phyloP scores from a whole-genome alignment of 1,140 invertebrate species.

The Drosophila pseudoananassae region DNA sequence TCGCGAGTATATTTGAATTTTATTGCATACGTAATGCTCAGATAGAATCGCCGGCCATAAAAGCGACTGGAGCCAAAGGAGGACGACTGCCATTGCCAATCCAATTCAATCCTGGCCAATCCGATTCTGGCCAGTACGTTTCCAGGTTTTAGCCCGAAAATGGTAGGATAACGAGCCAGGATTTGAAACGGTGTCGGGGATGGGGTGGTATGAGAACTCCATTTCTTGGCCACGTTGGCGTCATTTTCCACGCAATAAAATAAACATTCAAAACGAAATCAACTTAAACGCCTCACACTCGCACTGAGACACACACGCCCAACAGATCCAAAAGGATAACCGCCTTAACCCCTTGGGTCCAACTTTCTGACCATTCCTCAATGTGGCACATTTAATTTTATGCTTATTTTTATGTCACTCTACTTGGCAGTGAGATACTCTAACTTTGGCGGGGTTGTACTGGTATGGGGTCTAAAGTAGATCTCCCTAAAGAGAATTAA shows the following conservation, averaged over 20 bases:
- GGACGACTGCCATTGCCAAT: constrained; percentile 33
- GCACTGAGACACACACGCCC: too few species aligned
- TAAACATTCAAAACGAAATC: constrained; percentile 83
- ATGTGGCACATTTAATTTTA: constrained; percentile 82
- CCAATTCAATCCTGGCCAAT: not conserved
- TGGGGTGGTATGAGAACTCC: constrained; percentile 35
- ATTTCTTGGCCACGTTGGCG: constrained; percentile 83
- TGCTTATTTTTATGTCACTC: constrained; percentile 79
- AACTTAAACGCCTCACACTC: constrained; percentile 70
- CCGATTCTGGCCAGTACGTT: not conserved
- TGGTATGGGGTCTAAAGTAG: too few species aligned
- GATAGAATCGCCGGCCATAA: constrained; percentile 77
- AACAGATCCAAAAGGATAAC: constrained; percentile 6
- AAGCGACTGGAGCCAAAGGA: constrained; percentile 71
- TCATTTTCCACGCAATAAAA: constrained; percentile 84
- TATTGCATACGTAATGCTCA: constrained; percentile 80
- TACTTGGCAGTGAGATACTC: constrained; percentile 15
- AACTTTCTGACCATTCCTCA: constrained; percentile 60
- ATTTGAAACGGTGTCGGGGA: constrained; percentile 6
- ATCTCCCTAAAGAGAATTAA: too few species aligned
- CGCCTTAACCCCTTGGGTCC: constrained; percentile 26
- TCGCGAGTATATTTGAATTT: constrained; percentile 84
- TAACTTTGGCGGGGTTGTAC: not conserved
- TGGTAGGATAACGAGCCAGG: constrained; percentile 7
- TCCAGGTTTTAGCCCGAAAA: not conserved